Conservation (phyloP, 2,888 invertebrate species). For the Pristionchus maxplancki region DNA sequence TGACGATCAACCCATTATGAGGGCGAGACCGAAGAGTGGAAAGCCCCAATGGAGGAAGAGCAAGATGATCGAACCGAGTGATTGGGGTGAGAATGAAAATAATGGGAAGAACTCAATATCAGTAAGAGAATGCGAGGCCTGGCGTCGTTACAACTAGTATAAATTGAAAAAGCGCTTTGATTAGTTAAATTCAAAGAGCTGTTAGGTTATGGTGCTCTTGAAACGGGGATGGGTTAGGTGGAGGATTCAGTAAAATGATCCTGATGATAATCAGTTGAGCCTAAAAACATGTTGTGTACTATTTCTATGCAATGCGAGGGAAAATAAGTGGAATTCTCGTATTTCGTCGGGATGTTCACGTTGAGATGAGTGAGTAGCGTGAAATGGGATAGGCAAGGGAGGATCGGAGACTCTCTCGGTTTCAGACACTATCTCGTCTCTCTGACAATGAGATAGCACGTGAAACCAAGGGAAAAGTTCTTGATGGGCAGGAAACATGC, state of each 20-base stretch:
- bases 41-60: conserved; percentile 49
- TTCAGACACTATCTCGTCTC: background rate
- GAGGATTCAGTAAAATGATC: background rate
- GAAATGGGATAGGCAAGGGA: conserved; percentile 26
- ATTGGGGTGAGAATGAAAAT: conserved; percentile 44
- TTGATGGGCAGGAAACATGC: background rate
- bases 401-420: background rate
- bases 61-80: background rate
- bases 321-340: background rate
- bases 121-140: background rate
- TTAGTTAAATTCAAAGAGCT: no score
- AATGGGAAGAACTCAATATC: no score
- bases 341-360: conserved; percentile 26
- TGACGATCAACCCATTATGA: conserved; percentile 38
- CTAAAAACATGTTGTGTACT: conserved; percentile 1
- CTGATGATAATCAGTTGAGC: background rate
- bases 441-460: background rate
- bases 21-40: background rate
- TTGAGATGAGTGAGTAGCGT: conserved; percentile 38
- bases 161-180: no score
- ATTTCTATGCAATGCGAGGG: background rate
- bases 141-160: no score
- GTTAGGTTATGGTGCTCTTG: background rate
- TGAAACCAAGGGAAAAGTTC: background rate
- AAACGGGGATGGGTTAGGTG: background rate